These are phyloP conservation scores for Drosophila recens DNA, from an alignment of 2,888 invertebrate species.

Conservation along the genomic window DNA sequence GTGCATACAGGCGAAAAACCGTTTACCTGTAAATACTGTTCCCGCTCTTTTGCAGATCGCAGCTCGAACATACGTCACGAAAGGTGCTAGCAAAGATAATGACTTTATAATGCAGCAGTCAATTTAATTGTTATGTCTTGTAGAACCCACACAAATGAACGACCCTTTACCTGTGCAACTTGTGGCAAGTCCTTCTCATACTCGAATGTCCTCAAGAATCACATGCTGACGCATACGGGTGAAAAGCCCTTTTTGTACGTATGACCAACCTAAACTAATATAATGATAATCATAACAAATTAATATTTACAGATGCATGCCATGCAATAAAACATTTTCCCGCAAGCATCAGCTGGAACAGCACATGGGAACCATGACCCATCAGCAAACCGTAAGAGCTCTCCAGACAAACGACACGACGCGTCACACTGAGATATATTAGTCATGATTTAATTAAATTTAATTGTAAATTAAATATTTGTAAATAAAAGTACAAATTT, in stretches of 20 bases:
- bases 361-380: conserved; percentile 82
- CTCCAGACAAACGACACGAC: conserved; percentile 48
- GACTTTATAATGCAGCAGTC: neutral
- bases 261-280: neutral
- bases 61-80: conserved; percentile 85
- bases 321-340: conserved; percentile 84
- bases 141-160: conserved; percentile 85
- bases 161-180: conserved; percentile 83
- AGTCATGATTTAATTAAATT: conserved; percentile 44
- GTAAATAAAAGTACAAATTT: conserved; percentile 58
- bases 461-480: conserved; percentile 31
- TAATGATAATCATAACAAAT: neutral
- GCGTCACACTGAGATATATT: conserved; percentile 64
- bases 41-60: conserved; percentile 84
- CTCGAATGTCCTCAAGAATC: conserved; percentile 84
- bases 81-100: conserved; percentile 64
- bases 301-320: conserved; percentile 72
- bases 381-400: conserved; percentile 80
- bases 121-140: conserved; percentile 3
- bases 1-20: conserved; percentile 85
- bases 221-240: conserved; percentile 84
- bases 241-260: conserved; percentile 82
- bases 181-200: conserved; percentile 85
- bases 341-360: conserved; percentile 84
- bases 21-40: conserved; percentile 84